These are phyloP conservation scores for Drosophila auraria DNA, from an alignment of 1,140 invertebrate species.

Conservation along the genomic window DNA sequence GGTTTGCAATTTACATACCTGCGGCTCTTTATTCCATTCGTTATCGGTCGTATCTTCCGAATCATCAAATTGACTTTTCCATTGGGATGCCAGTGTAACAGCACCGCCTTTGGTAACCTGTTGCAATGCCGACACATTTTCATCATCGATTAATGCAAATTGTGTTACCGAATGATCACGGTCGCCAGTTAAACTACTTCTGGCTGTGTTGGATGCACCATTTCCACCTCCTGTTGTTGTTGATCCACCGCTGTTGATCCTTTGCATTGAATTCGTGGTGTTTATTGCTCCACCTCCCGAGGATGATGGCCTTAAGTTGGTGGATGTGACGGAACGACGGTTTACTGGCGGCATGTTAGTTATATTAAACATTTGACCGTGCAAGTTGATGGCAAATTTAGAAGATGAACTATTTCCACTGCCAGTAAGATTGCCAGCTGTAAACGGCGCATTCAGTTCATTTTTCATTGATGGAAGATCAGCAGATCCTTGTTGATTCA, in stretches of 20 bases:
- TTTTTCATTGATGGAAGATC: conserved; percentile 20
- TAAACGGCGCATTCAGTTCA: conserved; percentile 25
- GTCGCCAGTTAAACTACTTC: conserved; percentile 83
- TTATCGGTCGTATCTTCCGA: conserved; percentile 96
- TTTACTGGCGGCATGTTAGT: conserved; percentile 50
- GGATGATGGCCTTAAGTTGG: conserved; percentile 80
- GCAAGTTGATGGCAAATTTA: conserved; percentile 32
- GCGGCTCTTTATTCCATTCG: conserved; percentile 93
- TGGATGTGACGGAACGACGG: conserved; percentile 66
- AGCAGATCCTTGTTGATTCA: conserved; percentile 10
- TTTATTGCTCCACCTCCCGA: conserved; percentile 85
- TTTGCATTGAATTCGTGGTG: conserved; percentile 69
- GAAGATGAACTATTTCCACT: conserved; percentile 9
- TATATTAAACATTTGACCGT: conserved; percentile 41
- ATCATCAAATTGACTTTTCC: conserved; percentile 98
- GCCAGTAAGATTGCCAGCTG: conserved; percentile 9
- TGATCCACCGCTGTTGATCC: conserved; percentile 82
- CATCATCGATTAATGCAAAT: conserved; percentile 96
- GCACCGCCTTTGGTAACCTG: conserved; percentile 92
- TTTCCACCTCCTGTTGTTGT: conserved; percentile 9
- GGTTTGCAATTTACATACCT: conserved; percentile 57
- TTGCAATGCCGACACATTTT: conserved; percentile 94
- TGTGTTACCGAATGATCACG: conserved; percentile 90
- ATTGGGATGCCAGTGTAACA: conserved; percentile 94
- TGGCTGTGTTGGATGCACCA: conserved; percentile 59